Base-by-base conservation (phyloP, 1,140 invertebrate genomes). In the Zaprionus davidi region DNA sequence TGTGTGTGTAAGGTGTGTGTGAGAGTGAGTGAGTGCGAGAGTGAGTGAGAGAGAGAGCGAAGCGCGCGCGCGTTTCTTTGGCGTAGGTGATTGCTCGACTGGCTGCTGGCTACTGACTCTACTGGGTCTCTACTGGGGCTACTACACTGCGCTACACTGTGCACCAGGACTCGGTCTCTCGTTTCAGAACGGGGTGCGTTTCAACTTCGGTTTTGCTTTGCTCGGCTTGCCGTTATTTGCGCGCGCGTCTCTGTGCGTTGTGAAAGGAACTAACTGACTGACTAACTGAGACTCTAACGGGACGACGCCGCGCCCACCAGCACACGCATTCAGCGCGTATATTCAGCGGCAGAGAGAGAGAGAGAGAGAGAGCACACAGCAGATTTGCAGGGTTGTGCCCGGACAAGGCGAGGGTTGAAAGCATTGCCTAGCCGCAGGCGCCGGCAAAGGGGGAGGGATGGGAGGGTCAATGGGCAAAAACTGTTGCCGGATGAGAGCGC, bases 401-500 rank as follows among this genome's bases (percentile, higher is more conserved):
- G 2, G 41, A 59, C 26, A 49, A 55, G 51, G 63, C 31, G 56
- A 78, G 80, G 80, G 80, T 82, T 70, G 79, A 70, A 65, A 74
- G 49, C 75, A 60, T 81, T 74, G 86, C 85, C 77, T 90, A 85
- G 68, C 82, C 82, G 82, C 86, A 90, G 86, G 85, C 85, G 85
- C 85, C 85, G 86, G 86, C 82, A 38, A 59, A 69, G 65, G 41
- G 17, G 53, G 46, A 20, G 56, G 53, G 26, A 34, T n/a, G 31
- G 15, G 20, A n/a, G 60, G 15, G 13, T 6, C 56, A 38, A 3
- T 12, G 20, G 58, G 22, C 56, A 28, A 53, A 71, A 85, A 84
- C 82, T 84, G 82, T 87, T 86, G 82, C 83, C 82, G 83, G 80
- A 86, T 86, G 83, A 87, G 83, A 82, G 78, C 69, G 82, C 83